Percentiles rank a stretch among this genome's conserved stretches.
phyloP scores from a whole-genome alignment of 2,113 vertebrate species.

The Oophaga pumilio region DNA sequence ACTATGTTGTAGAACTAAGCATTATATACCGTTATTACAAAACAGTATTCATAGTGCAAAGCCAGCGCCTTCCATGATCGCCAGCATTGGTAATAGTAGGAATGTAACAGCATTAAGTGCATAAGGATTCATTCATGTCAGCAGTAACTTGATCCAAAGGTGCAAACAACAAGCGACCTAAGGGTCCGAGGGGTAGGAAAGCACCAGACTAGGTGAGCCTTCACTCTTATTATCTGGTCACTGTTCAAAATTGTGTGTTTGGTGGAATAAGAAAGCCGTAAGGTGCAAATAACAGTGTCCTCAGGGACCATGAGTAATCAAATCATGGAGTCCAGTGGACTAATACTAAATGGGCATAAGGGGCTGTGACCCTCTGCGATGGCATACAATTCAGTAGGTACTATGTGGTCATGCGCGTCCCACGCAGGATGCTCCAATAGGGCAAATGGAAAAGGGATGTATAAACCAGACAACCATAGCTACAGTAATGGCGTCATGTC shows the following conservation, averaged over 20 bases:
- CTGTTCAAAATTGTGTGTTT: neutral
- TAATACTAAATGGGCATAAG: neutral
- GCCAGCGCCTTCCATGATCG: slow-evolving; percentile 18
- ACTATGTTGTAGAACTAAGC: neutral
- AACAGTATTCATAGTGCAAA: slow-evolving; percentile 29
- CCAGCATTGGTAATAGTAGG: slow-evolving; percentile 5
- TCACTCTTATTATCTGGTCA: neutral
- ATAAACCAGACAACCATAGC: neutral
- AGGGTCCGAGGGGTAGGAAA: neutral
- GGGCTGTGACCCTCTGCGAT: neutral
- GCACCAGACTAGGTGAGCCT: neutral
- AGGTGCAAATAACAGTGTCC: neutral
- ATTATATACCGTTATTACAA: slow-evolving; percentile 53
- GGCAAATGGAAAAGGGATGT: neutral
- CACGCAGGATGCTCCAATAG: neutral
- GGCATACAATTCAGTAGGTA: neutral
- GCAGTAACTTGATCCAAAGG: neutral
- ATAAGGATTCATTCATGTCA: slow-evolving; percentile 14
- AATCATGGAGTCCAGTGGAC: neutral
- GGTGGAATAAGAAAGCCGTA: neutral
- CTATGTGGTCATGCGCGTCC: neutral
- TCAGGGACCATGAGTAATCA: neutral
- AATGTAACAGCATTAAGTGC: slow-evolving; percentile 55
- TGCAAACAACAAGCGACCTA: slow-evolving; percentile 33
- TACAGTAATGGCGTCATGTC: neutral